These are phyloP conservation scores for Kryptolebias marmoratus DNA, from an alignment of 2,113 vertebrate genomes.

Conservation along the genomic window DNA sequence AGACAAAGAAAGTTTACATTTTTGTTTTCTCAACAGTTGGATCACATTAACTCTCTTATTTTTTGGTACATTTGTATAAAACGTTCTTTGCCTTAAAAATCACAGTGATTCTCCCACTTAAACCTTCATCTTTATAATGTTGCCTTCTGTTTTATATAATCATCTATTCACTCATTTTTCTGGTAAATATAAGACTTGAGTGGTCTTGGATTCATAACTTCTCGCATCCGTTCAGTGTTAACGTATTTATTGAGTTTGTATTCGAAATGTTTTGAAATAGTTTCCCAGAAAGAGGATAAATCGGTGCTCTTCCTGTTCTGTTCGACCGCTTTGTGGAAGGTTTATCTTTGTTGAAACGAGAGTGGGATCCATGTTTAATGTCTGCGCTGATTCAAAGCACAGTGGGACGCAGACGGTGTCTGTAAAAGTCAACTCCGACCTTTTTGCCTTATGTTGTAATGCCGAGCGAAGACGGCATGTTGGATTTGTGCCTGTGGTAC, in stretches of 20 bases:
- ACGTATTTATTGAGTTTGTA: slow-evolving; percentile 70
- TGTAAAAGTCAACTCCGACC: slow-evolving; percentile 43
- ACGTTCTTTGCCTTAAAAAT: slow-evolving; percentile 16
- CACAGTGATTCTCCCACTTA: not conserved
- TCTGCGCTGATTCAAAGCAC: slow-evolving; percentile 16
- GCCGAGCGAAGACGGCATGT: slow-evolving; percentile 53
- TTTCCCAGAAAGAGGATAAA: slow-evolving; percentile 26
- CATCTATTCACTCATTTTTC: slow-evolving; percentile 53
- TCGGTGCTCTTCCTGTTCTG: slow-evolving; percentile 8
- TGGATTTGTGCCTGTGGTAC: slow-evolving; percentile 75
- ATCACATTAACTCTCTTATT: not conserved
- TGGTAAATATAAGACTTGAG: slow-evolving; percentile 6
- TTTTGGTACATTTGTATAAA: not conserved
- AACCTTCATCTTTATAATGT: slow-evolving; percentile 1
- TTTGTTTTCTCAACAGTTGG: not conserved
- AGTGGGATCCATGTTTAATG: slow-evolving; percentile 6
- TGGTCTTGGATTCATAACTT: slow-evolving; percentile 57
- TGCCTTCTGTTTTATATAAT: slow-evolving; percentile 23
- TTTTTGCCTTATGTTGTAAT: slow-evolving; percentile 66
- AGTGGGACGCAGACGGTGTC: slow-evolving; percentile 4
- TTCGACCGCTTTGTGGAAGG: slow-evolving; percentile 14
- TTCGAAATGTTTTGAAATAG: slow-evolving; percentile 61
- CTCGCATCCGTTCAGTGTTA: slow-evolving; percentile 69
- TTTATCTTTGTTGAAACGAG: slow-evolving; percentile 22
- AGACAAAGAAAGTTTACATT: not conserved